Percentiles rank a stretch among this genome's conserved stretches.
Evolutionary conservation across 2,113 vertebrate species (phyloP).

Genomic region (Upupa epops): DNA sequence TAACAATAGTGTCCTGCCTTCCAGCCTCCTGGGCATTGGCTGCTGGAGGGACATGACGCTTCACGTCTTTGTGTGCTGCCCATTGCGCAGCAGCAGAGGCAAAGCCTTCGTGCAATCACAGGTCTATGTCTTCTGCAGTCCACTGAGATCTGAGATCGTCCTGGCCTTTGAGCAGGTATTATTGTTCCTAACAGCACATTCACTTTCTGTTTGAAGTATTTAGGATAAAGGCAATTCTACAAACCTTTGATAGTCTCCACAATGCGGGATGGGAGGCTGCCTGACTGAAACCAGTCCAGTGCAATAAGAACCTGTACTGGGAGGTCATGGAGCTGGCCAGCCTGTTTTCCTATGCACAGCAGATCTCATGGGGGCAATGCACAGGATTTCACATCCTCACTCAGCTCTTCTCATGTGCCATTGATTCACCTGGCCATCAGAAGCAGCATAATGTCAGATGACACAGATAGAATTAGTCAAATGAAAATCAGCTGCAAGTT

Average conservation of each 20-base stretch:
- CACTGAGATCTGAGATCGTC: not conserved
- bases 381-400: not conserved
- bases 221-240: not conserved
- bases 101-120: not conserved
- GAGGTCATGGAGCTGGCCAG: not conserved
- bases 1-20: not conserved
- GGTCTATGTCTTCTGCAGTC: not conserved
- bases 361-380: not conserved
- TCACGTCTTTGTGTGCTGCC: not conserved
- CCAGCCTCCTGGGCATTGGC: not conserved
- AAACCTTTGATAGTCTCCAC: not conserved
- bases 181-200: not conserved
- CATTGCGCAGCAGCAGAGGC: not conserved
- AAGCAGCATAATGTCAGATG: not conserved
- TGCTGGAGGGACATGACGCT: not conserved
- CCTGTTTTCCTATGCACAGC: not conserved
- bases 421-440: not conserved
- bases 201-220: not conserved
- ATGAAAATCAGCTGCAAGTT: not conserved
- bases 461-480: not conserved
- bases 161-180: not conserved
- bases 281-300: not conserved
- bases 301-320: rapidly evolving
- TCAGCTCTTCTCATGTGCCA: not conserved
- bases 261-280: not conserved